These are phyloP conservation scores for Amniataba percoides DNA, from an alignment of 2,797 vertebrate species.

Conservation along the genomic window DNA sequence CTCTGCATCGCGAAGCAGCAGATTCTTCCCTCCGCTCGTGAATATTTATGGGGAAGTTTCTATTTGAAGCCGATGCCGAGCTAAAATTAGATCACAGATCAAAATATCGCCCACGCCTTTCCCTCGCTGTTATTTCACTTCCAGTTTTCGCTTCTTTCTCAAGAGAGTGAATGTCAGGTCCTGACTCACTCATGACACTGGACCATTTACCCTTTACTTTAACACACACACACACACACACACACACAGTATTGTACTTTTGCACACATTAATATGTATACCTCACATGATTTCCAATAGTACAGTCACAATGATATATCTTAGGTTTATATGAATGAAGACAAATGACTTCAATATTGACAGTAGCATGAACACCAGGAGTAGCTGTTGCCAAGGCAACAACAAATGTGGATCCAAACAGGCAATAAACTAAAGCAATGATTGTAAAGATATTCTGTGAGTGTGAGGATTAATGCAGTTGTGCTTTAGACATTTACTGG, in stretches of 20 bases:
- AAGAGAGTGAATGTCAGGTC: slow-evolving; percentile 15
- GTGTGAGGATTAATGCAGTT: neutral
- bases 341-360: neutral
- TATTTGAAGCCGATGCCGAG: slow-evolving; percentile 68
- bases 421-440: neutral
- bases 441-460: neutral
- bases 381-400: slow-evolving; percentile 51
- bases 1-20: slow-evolving; percentile 57
- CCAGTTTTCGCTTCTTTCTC: slow-evolving; percentile 38
- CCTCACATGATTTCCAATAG: neutral
- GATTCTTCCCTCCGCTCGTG: slow-evolving; percentile 76
- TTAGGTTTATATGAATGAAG: slow-evolving; percentile 26
- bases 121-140: slow-evolving; percentile 58
- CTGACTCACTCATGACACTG: slow-evolving; percentile 38
- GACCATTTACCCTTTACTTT: slow-evolving; percentile 34
- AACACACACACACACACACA: slow-evolving; percentile 8
- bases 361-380: neutral
- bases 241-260: neutral
- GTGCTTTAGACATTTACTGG: neutral
- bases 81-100: slow-evolving; percentile 77
- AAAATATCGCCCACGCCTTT: slow-evolving; percentile 76
- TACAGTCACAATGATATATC: neutral
- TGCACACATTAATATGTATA: neutral
- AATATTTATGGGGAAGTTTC: slow-evolving; percentile 79
- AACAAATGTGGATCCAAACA: slow-evolving; percentile 5